A percentile compares a stretch with the other conserved stretches of the same genome.
Conservation (phyloP, 2,888 invertebrate genomes). For the Mesorhabditis sp. region DNA sequence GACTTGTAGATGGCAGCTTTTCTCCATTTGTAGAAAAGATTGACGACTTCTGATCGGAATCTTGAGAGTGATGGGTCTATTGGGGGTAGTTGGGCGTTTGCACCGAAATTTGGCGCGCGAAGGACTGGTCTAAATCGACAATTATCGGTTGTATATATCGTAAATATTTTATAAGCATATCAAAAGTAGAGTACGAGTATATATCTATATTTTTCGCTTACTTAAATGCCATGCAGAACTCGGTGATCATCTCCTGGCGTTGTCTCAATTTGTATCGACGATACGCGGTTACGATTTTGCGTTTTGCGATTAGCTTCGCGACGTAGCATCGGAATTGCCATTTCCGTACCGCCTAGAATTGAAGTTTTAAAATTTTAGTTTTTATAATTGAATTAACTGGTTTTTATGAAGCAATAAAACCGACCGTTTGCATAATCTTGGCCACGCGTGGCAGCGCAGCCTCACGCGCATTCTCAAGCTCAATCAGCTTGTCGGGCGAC, state of each 20-base stretch:
- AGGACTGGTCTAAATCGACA: no score
- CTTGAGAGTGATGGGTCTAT: no score
- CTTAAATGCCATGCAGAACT: conserved; percentile 64
- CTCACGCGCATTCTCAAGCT: conserved; percentile 79
- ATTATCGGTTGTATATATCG: no score
- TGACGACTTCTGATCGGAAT: no score
- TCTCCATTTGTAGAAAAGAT: no score
- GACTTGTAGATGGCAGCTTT: no score
- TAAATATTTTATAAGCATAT: no score
- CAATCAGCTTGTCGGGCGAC: conserved; percentile 84
- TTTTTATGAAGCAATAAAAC: not conserved
- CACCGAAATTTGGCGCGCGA: no score
- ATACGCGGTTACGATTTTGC: conserved; percentile 77
- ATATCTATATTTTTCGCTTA: no score
- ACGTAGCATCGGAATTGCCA: conserved; percentile 75
- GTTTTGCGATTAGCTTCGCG: conserved; percentile 79
- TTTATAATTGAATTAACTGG: not conserved
- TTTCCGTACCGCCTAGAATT: conserved; percentile 73
- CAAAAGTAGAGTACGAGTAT: no score
- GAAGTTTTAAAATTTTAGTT: not conserved
- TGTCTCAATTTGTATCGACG: conserved; percentile 73
- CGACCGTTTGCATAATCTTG: conserved; percentile 84
- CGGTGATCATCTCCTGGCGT: conserved; percentile 70
- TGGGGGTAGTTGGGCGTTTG: no score
- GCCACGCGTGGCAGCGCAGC: conserved; percentile 85